Conservation (phyloP, 2,113 vertebrate genomes). For the Triplophysa tibetana region DNA sequence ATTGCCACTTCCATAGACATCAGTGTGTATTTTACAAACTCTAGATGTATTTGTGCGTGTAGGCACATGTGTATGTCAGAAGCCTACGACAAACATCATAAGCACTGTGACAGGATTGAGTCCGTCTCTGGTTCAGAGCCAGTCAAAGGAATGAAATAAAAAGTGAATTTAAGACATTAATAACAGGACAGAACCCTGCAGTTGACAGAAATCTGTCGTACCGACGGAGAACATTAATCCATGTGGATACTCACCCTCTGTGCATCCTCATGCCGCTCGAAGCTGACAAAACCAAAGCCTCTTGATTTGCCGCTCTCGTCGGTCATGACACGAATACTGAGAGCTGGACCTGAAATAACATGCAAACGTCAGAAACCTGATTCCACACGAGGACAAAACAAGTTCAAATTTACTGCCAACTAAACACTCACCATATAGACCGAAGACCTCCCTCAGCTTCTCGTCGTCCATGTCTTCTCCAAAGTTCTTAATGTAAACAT, state of each 20-base stretch:
- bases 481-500: slow-evolving; percentile 97
- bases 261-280: slow-evolving; percentile 96
- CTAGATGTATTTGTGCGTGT: no score
- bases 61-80: no score
- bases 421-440: slow-evolving; percentile 80
- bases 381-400: slow-evolving; percentile 69
- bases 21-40: no score
- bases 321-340: slow-evolving; percentile 96
- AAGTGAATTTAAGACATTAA: no score
- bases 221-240: no score
- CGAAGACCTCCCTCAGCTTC: slow-evolving; percentile 93
- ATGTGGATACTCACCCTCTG: slow-evolving; percentile 78
- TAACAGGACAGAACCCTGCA: no score
- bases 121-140: no score
- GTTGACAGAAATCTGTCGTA: no score
- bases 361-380: slow-evolving; percentile 53
- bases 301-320: slow-evolving; percentile 92
- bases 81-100: no score
- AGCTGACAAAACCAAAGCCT: slow-evolving; percentile 97
- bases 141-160: no score
- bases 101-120: no score
- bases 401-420: background rate
- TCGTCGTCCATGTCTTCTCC: slow-evolving; percentile 97
- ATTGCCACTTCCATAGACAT: no score
- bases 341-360: slow-evolving; percentile 80